Conservation (phyloP, 2,888 invertebrate species). For the Gastracanthus pulcherrimus region DNA sequence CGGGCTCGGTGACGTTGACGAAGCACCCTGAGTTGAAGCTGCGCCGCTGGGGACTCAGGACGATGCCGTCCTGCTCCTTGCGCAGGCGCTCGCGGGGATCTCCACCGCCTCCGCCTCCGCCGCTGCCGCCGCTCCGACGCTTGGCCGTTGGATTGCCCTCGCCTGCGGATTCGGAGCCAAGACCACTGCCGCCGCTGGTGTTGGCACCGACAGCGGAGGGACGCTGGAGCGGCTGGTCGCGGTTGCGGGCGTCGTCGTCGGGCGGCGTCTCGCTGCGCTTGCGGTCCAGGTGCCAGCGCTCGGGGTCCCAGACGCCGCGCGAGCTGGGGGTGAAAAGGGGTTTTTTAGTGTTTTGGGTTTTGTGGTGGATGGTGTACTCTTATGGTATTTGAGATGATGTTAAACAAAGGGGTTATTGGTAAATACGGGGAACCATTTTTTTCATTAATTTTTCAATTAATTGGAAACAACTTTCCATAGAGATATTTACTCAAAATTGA, state of each 20-base stretch:
- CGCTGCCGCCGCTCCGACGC: conserved; percentile 78
- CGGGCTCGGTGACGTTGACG: conserved; percentile 78
- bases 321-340: conserved; percentile 65
- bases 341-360: background rate
- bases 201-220: too few relatives aligned
- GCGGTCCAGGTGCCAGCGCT: conserved; percentile 79
- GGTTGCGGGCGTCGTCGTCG: conserved; percentile 80
- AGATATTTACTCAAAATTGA: too few relatives aligned
- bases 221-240: conserved; percentile 74
- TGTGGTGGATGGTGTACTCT: too few relatives aligned
- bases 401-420: too few relatives aligned
- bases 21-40: conserved; percentile 94
- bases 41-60: conserved; percentile 90
- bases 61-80: conserved; percentile 90
- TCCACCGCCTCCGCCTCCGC: conserved; percentile 81
- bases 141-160: conserved; percentile 4
- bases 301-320: conserved; percentile 79
- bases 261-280: conserved; percentile 82
- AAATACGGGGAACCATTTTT: too few relatives aligned
- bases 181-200: conserved; percentile 79
- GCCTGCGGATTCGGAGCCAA: conserved; percentile 79
- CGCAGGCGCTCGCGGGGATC: conserved; percentile 88
- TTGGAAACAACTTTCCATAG: too few relatives aligned
- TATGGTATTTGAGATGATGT: too few relatives aligned
- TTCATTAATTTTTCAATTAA: too few relatives aligned